Percentiles rank a stretch among this genome's conserved stretches.
Conservation (phyloP, 1,140 invertebrate genomes). For the Cyclina sinensis region DNA sequence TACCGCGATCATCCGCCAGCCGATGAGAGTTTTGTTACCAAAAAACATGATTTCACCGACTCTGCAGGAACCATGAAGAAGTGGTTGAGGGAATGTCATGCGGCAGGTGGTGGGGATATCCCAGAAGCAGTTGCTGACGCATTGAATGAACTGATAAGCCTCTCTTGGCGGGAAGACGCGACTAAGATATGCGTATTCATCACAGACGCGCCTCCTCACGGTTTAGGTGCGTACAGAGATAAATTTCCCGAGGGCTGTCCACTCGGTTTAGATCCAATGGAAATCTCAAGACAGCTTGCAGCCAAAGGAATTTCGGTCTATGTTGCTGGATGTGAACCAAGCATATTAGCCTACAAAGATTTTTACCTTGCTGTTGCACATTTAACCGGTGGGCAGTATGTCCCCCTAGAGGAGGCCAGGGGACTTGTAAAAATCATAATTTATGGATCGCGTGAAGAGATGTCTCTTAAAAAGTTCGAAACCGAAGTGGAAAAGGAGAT, state of each 20-base stretch:
- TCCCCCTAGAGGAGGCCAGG: slow-evolving; percentile 70
- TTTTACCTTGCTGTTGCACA: slow-evolving; percentile 77
- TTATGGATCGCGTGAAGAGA: slow-evolving; percentile 69
- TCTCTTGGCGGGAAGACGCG: slow-evolving; percentile 73
- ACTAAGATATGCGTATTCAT: slow-evolving; percentile 79
- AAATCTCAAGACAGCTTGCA: slow-evolving; percentile 67
- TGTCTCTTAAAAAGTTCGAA: slow-evolving; percentile 43
- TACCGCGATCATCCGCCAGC: slow-evolving; percentile 78
- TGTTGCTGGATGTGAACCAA: slow-evolving; percentile 77
- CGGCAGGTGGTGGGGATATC: slow-evolving; percentile 76
- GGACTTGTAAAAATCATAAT: slow-evolving; percentile 69
- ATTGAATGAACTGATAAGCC: slow-evolving; percentile 73
- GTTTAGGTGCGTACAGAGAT: slow-evolving; percentile 61
- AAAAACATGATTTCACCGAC: slow-evolving; percentile 76
- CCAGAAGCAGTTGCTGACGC: slow-evolving; percentile 80
- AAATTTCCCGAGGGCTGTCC: slow-evolving; percentile 75
- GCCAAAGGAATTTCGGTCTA: slow-evolving; percentile 76
- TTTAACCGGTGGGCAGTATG: slow-evolving; percentile 78
- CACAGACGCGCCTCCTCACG: slow-evolving; percentile 78
- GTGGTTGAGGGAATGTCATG: slow-evolving; percentile 70
- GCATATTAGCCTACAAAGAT: slow-evolving; percentile 73
- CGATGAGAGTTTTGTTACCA: slow-evolving; percentile 73
- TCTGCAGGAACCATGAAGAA: slow-evolving; percentile 73
- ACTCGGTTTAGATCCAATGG: slow-evolving; percentile 75
- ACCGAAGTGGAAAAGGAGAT: slow-evolving; percentile 24